These are phyloP conservation scores for Rapana venosa DNA, from an alignment of 2,888 invertebrate species.

Conservation along the genomic window DNA sequence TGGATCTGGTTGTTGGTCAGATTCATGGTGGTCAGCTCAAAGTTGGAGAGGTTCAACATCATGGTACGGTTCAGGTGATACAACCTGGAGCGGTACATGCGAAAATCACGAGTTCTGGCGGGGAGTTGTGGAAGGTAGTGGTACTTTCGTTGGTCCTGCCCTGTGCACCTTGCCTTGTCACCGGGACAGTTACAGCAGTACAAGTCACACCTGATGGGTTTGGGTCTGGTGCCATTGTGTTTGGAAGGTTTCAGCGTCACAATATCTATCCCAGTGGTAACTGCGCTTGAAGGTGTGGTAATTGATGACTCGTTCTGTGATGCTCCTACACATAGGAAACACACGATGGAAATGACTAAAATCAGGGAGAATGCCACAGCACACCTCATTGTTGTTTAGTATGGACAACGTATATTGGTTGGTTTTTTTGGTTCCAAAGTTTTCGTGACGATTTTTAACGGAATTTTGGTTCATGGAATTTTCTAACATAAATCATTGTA, in stretches of 20 bases:
- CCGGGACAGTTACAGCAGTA: slow-evolving; percentile 34
- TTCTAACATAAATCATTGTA: not conserved
- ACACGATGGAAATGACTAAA: not conserved
- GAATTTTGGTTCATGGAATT: not conserved
- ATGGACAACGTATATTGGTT: not conserved
- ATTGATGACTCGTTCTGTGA: not conserved
- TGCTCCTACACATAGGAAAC: not conserved
- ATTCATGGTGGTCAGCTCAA: slow-evolving; percentile 4
- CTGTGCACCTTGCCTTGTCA: slow-evolving; percentile 32
- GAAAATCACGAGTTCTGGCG: slow-evolving; percentile 33
- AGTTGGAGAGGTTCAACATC: slow-evolving; percentile 38
- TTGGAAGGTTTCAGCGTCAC: not conserved
- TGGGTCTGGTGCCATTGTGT: not conserved
- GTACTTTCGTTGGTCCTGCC: not conserved
- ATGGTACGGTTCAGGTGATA: slow-evolving; percentile 15
- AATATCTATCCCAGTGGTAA: not conserved
- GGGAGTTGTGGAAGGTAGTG: slow-evolving; percentile 32
- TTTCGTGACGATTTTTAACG: not conserved
- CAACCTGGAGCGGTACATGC: not conserved
- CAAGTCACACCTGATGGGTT: not conserved
- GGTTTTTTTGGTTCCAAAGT: not conserved
- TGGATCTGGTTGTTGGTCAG: slow-evolving; percentile 10
- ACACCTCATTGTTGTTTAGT: not conserved
- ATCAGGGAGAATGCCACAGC: not conserved
- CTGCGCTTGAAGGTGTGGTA: not conserved